These are phyloP conservation scores for Calonectris borealis DNA, from an alignment of 2,113 vertebrate genomes.

Conservation along the genomic window DNA sequence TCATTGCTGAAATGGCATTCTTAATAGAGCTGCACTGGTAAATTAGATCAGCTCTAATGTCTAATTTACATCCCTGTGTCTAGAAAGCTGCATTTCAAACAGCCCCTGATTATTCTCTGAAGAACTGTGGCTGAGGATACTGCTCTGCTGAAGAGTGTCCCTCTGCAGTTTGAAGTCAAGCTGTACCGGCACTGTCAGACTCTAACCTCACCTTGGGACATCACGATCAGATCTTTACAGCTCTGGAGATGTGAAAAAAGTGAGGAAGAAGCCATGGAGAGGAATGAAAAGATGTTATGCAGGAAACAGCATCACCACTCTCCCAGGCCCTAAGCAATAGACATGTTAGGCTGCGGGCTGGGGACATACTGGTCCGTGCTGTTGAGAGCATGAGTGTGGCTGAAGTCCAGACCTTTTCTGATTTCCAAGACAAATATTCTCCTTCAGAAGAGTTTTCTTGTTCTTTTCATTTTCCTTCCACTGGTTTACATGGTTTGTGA, in stretches of 20 bases:
- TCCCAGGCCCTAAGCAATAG: not conserved
- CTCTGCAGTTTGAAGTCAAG: not conserved
- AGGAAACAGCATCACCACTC: not conserved
- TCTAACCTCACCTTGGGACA: not conserved
- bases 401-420: not conserved
- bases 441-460: not conserved
- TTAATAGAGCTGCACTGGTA: not conserved
- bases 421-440: not conserved
- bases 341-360: not conserved
- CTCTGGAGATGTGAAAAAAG: not conserved
- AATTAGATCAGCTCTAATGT: not conserved
- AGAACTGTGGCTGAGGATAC: rapidly evolving
- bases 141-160: not conserved
- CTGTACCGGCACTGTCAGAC: rapidly evolving
- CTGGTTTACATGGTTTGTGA: not conserved
- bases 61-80: not conserved
- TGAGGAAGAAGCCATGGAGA: not conserved
- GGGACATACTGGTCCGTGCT: not conserved
- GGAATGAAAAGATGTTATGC: not conserved
- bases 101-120: not conserved
- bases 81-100: not conserved
- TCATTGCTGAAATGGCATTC: not conserved
- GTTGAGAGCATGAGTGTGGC: not conserved
- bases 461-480: not conserved
- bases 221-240: not conserved